Base-by-base conservation (phyloP, 2,888 invertebrate species). In the Podabrus alpinus region DNA sequence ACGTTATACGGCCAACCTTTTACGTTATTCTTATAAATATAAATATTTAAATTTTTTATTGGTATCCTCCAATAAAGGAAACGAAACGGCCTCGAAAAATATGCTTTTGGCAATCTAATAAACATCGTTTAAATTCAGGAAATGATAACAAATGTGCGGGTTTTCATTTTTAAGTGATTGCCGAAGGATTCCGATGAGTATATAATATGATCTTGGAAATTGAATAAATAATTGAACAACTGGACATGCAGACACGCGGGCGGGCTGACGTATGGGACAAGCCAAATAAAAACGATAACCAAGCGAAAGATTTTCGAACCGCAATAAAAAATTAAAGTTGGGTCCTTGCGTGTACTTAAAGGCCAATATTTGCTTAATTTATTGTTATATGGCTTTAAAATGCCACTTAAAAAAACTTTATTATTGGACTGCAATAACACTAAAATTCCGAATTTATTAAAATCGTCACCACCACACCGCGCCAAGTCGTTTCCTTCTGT, bases 21-120 rank as follows among this genome's bases (percentile, higher is more conserved):
- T 74, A 68, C 68, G 69, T 73, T 68, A 72, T 71, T 70, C 77
- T 73, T 75, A 71, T 61, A 62, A 66, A 19, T 69, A 24, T 69
- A 24, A 59, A 60, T 69, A 68, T 76, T 62, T 62, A 25, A 67
- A 69, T 76, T 75, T 72, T 71, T 61, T 69, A 59, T 69, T 75
- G 75, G 66, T 75, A 75, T 45, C 64, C 62, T 66, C 72, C 75
- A 72, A 75, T 62, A 66, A 70, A 77, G 74, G 73, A 74, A 74
- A 77, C 71, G 69, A 68, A 72, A 67, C 77, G 74, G 69, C 77
- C 77, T 77, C 66, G 69, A 72, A 71, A 71, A 70, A 61, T 19
- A 64, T 45, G 45, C 45, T 45, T 45, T 45, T 45, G 45, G 45
- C 45, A 45, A 45, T 45, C 45, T 45, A 45, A 45, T 45, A 45